Evolutionary conservation across 2,888 invertebrate species (phyloP), one percentile per base, ranked within the genome.

Genomic region (Carpatolechia fugitivella): DNA sequence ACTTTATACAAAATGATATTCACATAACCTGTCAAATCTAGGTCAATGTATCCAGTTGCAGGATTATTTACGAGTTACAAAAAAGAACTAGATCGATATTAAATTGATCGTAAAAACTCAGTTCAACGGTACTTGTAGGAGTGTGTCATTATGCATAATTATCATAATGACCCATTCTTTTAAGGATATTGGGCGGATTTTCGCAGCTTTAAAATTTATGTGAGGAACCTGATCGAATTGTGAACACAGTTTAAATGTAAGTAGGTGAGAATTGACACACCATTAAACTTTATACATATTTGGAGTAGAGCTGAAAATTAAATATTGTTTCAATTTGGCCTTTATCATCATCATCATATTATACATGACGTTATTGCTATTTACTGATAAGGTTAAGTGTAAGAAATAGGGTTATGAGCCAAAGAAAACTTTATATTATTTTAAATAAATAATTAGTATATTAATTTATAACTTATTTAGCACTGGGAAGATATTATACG

Each of bases 81-180:
- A 51, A 46, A 41, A 61, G 54, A 62, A 60, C 61, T 69, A 64
- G 66, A 68, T 56, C 56, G 52, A 14, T 30, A 35, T 50, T 29
- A 50, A 60, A 64, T 60, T 59, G 59, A 57, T 60, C 62, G 56
- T 65, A 53, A 59, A 60, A 56, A 53, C 54, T 56, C 49, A 52
- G 44, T 52, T 47, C 57, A 66, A 72, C 66, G 60, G 55, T 59
- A 10, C 60, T 54, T n/a, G 62, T 62, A 61, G 56, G 44, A 64
- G 64, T 62, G 66, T 70, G 69, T 76, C 69, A 75, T 79, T 80
- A 78, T 61, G 54, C 56, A 54, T 69, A 58, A 79, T 80, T 76
- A 72, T 65, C 76, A 76, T 78, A 81, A 81, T 80, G 71, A 68
- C 56, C 72, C 67, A 77, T 76, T 78, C 70, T 76, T 74, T 68